phyloP scores from a whole-genome alignment of 2,113 vertebrate genomes.

The Sinosuthora webbiana region DNA sequence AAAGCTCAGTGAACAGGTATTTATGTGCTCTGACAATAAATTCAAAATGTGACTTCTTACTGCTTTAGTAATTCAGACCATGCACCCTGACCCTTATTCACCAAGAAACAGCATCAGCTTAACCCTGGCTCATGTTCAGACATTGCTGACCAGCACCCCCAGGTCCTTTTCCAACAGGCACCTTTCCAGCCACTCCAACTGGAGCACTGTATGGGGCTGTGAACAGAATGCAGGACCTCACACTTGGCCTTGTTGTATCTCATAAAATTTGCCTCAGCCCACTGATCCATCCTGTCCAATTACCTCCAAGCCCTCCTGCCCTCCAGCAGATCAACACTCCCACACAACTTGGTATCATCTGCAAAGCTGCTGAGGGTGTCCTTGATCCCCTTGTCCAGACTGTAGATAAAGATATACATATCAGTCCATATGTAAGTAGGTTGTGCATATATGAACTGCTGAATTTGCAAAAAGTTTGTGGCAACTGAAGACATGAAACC shows the following conservation, averaged over 20 bases:
- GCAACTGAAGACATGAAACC: not conserved
- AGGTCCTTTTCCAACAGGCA: not conserved
- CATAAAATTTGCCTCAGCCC: not conserved
- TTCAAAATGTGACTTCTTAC: not conserved
- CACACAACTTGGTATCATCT: not conserved
- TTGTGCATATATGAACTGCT: not conserved
- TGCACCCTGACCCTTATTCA: not conserved
- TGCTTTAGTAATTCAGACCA: not conserved
- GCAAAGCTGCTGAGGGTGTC: not conserved
- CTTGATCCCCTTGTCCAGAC: rapidly evolving
- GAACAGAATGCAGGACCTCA: not conserved
- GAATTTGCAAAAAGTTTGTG: not conserved
- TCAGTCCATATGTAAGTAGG: not conserved
- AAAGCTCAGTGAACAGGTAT: not conserved
- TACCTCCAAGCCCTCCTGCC: not conserved
- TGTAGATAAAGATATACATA: not conserved
- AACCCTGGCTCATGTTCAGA: not conserved
- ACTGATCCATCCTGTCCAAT: not conserved
- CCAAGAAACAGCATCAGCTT: not conserved
- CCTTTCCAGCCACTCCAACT: not conserved
- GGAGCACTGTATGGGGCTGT: not conserved
- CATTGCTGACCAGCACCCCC: rapidly evolving
- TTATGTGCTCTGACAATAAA: not conserved
- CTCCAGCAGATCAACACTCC: not conserved
- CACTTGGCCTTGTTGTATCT: not conserved